Evolutionary conservation across 2,888 invertebrate species (phyloP).

Genomic region (Geotrupes spiniger): DNA sequence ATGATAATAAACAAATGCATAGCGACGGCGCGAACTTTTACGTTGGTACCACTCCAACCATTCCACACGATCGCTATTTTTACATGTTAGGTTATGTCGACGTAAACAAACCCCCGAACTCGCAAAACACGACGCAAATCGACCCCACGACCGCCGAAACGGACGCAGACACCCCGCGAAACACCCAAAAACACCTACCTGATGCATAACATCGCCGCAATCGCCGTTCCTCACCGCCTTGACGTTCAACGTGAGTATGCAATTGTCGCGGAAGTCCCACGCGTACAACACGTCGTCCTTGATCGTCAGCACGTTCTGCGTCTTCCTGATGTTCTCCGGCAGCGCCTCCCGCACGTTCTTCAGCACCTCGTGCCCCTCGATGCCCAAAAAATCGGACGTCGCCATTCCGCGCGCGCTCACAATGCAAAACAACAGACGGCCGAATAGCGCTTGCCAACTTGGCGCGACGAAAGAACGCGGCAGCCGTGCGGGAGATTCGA

Average conservation of each 20-base stretch:
- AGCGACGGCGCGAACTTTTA: no score
- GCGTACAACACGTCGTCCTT: slow-evolving; percentile 66
- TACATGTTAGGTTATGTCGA: slow-evolving; percentile 23
- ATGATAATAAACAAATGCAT: no score
- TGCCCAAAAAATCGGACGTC: slow-evolving; percentile 57
- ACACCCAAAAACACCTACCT: slow-evolving; percentile 50
- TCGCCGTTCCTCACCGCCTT: slow-evolving; percentile 48
- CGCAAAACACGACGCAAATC: no score
- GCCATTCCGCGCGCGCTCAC: slow-evolving; percentile 9
- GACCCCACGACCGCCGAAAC: not conserved
- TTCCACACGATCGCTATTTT: not conserved
- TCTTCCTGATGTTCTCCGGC: slow-evolving; percentile 55
- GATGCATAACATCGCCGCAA: slow-evolving; percentile 56
- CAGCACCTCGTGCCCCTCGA: slow-evolving; percentile 62
- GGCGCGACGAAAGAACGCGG: slow-evolving; percentile 2
- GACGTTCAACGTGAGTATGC: slow-evolving; percentile 62
- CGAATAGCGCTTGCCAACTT: not conserved
- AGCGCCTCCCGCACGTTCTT: slow-evolving; percentile 57
- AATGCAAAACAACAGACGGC: not conserved
- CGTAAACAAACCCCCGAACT: slow-evolving; percentile 17
- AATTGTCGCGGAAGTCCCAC: slow-evolving; percentile 65
- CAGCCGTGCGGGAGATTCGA: not conserved
- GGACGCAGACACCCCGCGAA: not conserved
- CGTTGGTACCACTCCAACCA: no score
- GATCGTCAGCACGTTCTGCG: slow-evolving; percentile 62